Evolutionary conservation across 53 echinoderm and acorn worm genomes (phyloP).

Genomic region (Paracentrotus lividus): DNA sequence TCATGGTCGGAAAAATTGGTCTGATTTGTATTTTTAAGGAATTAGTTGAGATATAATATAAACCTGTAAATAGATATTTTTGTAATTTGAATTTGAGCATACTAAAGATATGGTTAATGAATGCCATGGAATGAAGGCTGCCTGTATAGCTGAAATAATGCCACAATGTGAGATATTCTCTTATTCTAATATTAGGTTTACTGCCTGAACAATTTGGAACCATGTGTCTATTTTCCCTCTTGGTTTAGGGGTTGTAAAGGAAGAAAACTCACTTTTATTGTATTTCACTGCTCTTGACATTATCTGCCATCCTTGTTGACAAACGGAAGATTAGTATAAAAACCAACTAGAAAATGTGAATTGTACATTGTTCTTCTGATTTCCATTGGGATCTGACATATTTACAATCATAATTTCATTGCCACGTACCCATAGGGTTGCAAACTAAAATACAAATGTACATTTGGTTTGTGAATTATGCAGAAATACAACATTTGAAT

Average conservation of each 20-base stretch:
- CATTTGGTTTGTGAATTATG: neutral
- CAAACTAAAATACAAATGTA: neutral
- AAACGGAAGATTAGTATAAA: no score
- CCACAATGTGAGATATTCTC: neutral
- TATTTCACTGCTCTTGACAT: no score
- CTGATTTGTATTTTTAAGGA: neutral
- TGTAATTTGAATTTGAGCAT: constrained; percentile 11
- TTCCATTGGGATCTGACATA: neutral
- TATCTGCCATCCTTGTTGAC: no score
- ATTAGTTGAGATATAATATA: constrained; percentile 15
- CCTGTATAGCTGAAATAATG: neutral
- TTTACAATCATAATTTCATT: neutral
- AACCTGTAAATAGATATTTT: constrained; percentile 53
- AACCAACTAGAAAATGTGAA: no score
- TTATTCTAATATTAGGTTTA: neutral
- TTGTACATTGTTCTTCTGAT: no score
- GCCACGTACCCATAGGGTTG: neutral
- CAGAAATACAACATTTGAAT: neutral
- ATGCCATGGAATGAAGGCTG: neutral
- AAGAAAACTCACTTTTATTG: no score
- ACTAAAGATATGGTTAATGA: neutral
- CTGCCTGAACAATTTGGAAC: no score
- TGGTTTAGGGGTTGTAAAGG: no score
- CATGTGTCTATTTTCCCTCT: no score
- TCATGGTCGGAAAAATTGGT: neutral